Conservation (phyloP, 2,888 invertebrate genomes). For the Xestia ashworthii region DNA sequence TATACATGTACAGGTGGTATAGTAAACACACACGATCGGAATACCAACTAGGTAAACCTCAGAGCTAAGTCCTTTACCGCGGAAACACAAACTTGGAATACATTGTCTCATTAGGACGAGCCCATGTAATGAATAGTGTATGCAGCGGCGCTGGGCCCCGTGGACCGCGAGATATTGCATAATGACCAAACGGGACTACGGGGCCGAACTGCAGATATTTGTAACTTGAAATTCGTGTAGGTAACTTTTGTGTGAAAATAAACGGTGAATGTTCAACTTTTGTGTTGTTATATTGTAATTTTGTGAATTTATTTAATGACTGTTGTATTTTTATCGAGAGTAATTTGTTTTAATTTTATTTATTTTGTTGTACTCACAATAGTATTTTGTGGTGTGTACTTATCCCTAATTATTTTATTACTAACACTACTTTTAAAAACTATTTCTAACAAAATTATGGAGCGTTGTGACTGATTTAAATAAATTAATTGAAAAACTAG, state of each 20-base stretch:
- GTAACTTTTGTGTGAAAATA: constrained; percentile 44
- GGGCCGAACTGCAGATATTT: constrained; percentile 45
- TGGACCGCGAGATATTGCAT: constrained; percentile 70
- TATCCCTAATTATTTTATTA: not conserved
- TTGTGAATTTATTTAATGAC: not conserved
- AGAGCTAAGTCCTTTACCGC: constrained; percentile 63
- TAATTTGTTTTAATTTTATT: no score
- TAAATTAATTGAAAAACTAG: not conserved
- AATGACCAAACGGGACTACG: constrained; percentile 64
- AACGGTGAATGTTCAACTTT: constrained; percentile 24
- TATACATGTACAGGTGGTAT: constrained; percentile 45
- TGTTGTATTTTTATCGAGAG: not conserved
- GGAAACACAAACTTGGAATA: constrained; percentile 74
- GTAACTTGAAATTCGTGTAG: constrained; percentile 27
- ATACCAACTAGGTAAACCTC: constrained; percentile 58
- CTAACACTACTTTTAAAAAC: not conserved
- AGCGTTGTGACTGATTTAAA: not conserved
- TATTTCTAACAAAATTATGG: not conserved
- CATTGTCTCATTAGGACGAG: constrained; percentile 78
- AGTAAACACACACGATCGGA: constrained; percentile 56
- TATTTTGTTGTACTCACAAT: no score
- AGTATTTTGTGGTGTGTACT: no score
- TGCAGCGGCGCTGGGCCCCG: constrained; percentile 66
- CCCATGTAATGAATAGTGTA: constrained; percentile 79
- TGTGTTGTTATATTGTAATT: constrained; percentile 7